Conservation (phyloP, 2,797 vertebrate species). For the Staurois parvus region DNA sequence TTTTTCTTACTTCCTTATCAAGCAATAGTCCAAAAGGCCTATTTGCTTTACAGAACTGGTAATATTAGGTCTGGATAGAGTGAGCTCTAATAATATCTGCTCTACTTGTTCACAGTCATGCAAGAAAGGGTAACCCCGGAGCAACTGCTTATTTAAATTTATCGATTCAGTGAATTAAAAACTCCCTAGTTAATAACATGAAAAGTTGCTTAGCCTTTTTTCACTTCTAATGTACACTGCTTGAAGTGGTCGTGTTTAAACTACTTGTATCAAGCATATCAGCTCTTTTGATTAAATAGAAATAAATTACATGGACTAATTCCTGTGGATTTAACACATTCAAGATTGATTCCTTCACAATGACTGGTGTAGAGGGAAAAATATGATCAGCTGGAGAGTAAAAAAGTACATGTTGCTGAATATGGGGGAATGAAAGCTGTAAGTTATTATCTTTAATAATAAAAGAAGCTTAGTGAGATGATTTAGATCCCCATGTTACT, state of each 20-base stretch:
- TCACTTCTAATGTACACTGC: conserved; percentile 23
- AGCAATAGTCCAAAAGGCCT: conserved; percentile 21
- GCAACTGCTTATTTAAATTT: conserved; percentile 59
- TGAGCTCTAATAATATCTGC: conserved; percentile 46
- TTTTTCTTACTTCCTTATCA: background rate
- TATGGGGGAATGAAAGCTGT: background rate
- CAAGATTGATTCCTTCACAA: background rate
- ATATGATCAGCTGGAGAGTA: background rate
- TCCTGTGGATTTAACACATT: conserved; percentile 30
- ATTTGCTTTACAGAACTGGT: conserved; percentile 14
- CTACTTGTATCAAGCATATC: conserved; percentile 25
- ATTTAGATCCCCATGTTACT: background rate
- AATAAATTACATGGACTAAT: conserved; percentile 39
- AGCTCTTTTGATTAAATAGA: conserved; percentile 20
- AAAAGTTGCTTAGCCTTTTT: conserved; percentile 32
- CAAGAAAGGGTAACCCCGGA: conserved; percentile 52
- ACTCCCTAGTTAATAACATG: conserved; percentile 45
- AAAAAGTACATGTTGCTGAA: background rate
- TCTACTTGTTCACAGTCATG: conserved; percentile 50
- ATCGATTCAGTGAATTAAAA: conserved; percentile 56
- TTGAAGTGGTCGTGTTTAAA: conserved; percentile 41
- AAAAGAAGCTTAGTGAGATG: no score
- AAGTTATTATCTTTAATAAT: background rate
- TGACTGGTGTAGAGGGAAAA: background rate
- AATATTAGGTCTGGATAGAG: conserved; percentile 26